Percentiles rank a stretch among this genome's conserved stretches.
Evolutionary conservation across 2,113 vertebrate species (phyloP).

Genomic region (Caretta caretta): DNA sequence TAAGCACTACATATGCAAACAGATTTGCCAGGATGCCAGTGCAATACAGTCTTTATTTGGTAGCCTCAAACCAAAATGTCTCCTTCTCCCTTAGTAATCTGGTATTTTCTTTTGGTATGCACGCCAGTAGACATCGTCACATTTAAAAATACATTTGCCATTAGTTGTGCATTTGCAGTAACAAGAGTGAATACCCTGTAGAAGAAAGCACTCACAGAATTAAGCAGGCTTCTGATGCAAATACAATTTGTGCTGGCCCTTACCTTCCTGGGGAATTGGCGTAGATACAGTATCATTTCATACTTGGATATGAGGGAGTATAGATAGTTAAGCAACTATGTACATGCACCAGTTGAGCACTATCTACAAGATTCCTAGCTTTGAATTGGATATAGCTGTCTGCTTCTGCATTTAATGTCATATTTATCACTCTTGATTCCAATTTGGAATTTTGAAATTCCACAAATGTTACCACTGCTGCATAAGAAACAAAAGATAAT

Average conservation of each 20-base stretch:
- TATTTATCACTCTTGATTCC: not conserved
- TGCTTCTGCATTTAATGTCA: not conserved
- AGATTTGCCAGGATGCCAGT: not conserved
- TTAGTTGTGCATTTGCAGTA: not conserved
- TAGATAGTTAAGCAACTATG: not conserved
- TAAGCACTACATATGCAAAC: not conserved
- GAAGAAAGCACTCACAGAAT: not conserved
- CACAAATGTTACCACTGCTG: not conserved
- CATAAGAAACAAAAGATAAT: not conserved
- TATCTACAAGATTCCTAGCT: not conserved
- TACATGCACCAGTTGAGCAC: not conserved
- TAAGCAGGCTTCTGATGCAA: not conserved
- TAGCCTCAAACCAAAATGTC: not conserved
- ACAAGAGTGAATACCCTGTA: not conserved
- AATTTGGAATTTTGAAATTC: not conserved
- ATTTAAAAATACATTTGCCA: not conserved
- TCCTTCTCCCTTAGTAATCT: not conserved
- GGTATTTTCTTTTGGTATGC: rapidly evolving
- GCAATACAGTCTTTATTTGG: not conserved
- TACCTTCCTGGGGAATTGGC: not conserved
- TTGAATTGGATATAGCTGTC: not conserved
- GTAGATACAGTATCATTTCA: not conserved
- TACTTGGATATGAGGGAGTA: not conserved
- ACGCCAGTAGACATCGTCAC: rapidly evolving
- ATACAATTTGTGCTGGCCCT: not conserved